Base-by-base conservation (phyloP, 1,140 invertebrate species). In the Leptinotarsa texana region DNA sequence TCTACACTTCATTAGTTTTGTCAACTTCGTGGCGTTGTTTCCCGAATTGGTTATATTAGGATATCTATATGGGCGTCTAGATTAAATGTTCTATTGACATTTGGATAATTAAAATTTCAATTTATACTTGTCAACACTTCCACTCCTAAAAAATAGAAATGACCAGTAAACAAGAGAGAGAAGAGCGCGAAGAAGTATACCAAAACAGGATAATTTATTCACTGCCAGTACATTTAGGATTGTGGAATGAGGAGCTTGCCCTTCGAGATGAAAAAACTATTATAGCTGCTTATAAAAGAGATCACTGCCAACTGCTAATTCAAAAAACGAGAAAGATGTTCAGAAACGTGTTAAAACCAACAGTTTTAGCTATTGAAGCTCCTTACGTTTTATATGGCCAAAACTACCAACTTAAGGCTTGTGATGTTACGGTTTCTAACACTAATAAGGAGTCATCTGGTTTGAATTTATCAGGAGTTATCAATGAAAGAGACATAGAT, bases 401-500 rank as follows among this genome's bases (percentile, higher is more conserved):
- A 68, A 77, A 79, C 22, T 85, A 84, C 66, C 83, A 83, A 72
- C 74, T 85, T 2, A 75, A 74, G 67, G 77, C 83, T 4, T 77
- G 78, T 22, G 80, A 82, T 74, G 77, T 82, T 63, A 62, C 66
- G 51, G 15, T 72, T 21, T 63, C 73, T 62, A 57, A 57, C 5
- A 49, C 74, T 69, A 49, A 75, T 57, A 69, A 73, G 49, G 74
- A 77, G 47, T 77, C 72, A 62, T 72, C 82, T 24, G 75, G 73
- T 1, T 71, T 85, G 18, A 84, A 81, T 63, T 62, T 85, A n/a
- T 80, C 81, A 6, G 83, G 80, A 18, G 76, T 83, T 21, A 78
- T 85, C 17, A 81, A 77, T n/a, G 83, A 84, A 74, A 73, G 73
- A 22, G 80, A 83, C 71, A 81, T 85, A n/a, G 83, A 83, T 62